Evolutionary conservation across 1,140 invertebrate genomes (phyloP), one percentile per base, ranked within the genome.

Genomic region (Pseudomyrmex flavicornis): DNA sequence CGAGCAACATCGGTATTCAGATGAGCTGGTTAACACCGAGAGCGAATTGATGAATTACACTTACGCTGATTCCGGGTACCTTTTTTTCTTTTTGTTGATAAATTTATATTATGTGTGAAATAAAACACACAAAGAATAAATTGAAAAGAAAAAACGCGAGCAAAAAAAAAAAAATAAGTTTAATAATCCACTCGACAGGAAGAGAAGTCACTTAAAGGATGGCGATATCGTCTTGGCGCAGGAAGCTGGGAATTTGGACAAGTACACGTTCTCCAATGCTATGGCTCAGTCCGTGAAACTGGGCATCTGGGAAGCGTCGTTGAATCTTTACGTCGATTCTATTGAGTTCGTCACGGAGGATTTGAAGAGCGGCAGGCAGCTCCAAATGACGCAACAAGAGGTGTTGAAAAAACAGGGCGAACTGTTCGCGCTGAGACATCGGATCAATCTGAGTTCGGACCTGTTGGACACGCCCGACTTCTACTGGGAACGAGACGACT

Each of bases 381-480:
- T 98, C 15, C 95, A 94, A 85, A 96, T 98, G 91, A 95, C 96
- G 0, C 93, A 96, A 63, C 94, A 95, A 35, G 95, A 97, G 88
- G 97, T 99, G 26, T 95, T 99, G 9, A 96, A 96, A n/a, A 99
- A 98, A 93, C 97, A 98, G 62, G 98, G 98, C 0, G 97, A 99
- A 95, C 92, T 99, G 13, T 99, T 98, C 93, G 96, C 97, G 1
- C 94, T 99, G 26, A 95, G 98, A 56, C 98, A 99, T 94, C 95
- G 97, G 2, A 97, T 99, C 9, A 99, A 99, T 94, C 95, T 99
- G 63, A 98, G 98, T 84, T 99, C 98, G 0, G 98, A 99, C 94
- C 94, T 99, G 8, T 92, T 99, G 58, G 98, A 99, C 92, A 98
- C 97, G 0, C 98, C 99, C 0, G 99, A 99, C 94, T 99, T 99